phyloP scores from a whole-genome alignment of 2,888 invertebrate genomes.

The Amphipoea lucens region DNA sequence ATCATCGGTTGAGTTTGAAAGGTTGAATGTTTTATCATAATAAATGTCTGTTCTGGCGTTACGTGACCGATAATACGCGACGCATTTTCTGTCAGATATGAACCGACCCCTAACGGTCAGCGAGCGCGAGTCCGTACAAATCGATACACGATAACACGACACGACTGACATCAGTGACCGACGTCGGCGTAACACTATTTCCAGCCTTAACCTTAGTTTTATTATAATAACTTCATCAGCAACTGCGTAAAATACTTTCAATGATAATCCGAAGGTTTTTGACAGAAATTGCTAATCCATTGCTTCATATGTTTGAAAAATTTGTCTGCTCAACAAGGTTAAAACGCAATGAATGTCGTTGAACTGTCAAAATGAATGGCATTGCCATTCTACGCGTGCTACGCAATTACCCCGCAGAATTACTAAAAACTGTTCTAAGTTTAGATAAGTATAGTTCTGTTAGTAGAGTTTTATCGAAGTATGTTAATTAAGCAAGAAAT shows the following conservation, averaged over 20 bases:
- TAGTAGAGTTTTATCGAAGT: constrained; percentile 63
- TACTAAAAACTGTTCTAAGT: constrained; percentile 32
- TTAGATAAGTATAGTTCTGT: constrained; percentile 20
- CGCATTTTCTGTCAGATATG: too few species aligned
- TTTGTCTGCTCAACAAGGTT: neutral
- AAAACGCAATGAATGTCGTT: too few species aligned
- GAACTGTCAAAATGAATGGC: neutral
- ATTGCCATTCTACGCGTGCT: neutral
- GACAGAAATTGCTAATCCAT: too few species aligned
- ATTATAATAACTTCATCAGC: neutral
- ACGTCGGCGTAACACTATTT: too few species aligned
- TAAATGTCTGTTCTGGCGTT: too few species aligned
- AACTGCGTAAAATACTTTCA: neutral
- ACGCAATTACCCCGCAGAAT: neutral
- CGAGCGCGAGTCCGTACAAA: too few species aligned
- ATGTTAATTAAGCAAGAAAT: constrained; percentile 68
- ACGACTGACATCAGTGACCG: too few species aligned
- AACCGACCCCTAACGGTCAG: too few species aligned
- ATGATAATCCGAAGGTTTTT: neutral
- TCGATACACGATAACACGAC: too few species aligned
- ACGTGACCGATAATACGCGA: too few species aligned
- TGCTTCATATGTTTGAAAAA: neutral
- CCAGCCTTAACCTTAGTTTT: constrained; percentile 9
- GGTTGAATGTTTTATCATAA: too few species aligned
- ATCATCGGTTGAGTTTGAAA: too few species aligned